Evolutionary conservation across 92 coral and sea anemone genomes (phyloP).

Genomic region (Porites rus): DNA sequence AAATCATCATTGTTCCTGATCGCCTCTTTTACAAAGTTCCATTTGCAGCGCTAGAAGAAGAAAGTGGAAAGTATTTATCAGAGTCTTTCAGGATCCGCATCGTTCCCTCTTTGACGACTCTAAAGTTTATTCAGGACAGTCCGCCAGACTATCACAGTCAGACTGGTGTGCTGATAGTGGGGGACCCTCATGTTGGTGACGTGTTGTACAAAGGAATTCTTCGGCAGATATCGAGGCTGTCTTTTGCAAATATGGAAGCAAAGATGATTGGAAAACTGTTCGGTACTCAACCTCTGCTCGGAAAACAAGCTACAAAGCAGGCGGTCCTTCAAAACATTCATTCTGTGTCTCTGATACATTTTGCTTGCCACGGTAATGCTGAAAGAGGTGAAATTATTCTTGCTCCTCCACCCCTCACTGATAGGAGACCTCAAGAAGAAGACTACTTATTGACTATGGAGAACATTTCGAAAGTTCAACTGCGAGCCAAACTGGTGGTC

Average conservation of each 20-base stretch:
- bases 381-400: neutral
- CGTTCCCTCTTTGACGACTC: constrained; percentile 5
- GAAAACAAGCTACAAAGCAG: neutral
- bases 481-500: neutral
- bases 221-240: neutral
- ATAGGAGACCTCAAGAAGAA: neutral
- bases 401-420: neutral
- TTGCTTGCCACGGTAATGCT: neutral
- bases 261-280: neutral
- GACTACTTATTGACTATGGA: neutral
- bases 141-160: too few relatives aligned
- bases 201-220: neutral
- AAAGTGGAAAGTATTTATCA: neutral
- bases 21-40: too few relatives aligned
- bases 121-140: constrained; percentile 5
- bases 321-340: neutral
- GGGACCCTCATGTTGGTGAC: neutral
- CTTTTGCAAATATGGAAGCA: neutral
- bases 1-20: too few relatives aligned
- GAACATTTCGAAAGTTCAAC: neutral
- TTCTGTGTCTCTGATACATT: neutral
- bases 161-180: neutral
- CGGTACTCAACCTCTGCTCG: neutral
- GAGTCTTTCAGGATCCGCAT: constrained; percentile 13
- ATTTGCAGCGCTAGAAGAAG: too few relatives aligned